Evolutionary conservation across 1,140 invertebrate species (phyloP).

Genomic region (Dufourea novaeangliae): DNA sequence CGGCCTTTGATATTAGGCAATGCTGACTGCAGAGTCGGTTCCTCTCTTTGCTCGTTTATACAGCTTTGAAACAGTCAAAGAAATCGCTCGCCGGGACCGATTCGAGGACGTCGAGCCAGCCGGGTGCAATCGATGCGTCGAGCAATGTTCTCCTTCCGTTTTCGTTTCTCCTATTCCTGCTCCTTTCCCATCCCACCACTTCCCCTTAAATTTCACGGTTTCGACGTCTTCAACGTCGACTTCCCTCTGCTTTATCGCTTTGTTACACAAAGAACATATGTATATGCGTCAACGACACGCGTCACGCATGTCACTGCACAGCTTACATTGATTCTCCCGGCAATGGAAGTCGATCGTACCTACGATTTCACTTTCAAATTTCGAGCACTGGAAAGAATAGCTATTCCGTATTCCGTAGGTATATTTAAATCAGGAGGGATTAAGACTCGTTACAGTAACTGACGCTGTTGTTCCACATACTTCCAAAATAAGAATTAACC

Average conservation of each 20-base stretch:
- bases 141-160: neutral
- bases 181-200: too few species aligned
- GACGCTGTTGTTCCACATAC: too few species aligned
- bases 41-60: neutral
- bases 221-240: neutral
- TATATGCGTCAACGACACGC: neutral
- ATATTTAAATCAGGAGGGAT: too few species aligned
- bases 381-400: neutral
- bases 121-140: conserved; percentile 10
- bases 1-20: conserved; percentile 11
- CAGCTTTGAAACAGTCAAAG: neutral
- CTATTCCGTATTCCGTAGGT: too few species aligned
- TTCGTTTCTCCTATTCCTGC: neutral
- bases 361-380: neutral
- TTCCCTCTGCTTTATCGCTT: neutral
- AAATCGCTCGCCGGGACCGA: neutral
- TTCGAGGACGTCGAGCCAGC: neutral
- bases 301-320: neutral
- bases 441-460: too few species aligned
- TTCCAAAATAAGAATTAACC: too few species aligned
- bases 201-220: neutral
- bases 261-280: neutral
- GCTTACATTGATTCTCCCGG: neutral
- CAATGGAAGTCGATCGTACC: too few species aligned
- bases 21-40: neutral